A percentile compares a stretch with the other conserved stretches of the same genome.
Conservation (phyloP, 2,888 invertebrate genomes). For the Stenurella melanura region DNA sequence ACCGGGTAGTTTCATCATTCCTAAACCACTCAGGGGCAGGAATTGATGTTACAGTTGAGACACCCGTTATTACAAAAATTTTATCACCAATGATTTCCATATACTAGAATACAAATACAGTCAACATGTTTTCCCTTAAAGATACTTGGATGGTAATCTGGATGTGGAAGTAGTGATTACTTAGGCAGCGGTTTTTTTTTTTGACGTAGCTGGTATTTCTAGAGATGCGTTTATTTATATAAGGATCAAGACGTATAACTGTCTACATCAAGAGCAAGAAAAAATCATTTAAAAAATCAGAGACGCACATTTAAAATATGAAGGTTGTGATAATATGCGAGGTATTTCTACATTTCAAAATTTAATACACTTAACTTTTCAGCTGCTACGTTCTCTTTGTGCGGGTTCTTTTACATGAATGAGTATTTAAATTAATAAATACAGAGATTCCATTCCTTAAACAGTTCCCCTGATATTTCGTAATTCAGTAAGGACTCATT, state of each 20-base stretch:
- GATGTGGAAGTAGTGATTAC: no score
- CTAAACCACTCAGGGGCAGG: no score
- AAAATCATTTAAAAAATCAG: neutral
- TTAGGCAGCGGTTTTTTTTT: no score
- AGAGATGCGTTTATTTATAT: no score
- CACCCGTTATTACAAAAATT: no score
- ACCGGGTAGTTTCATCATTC: no score
- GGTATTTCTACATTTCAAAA: neutral
- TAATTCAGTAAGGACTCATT: slow-evolving; percentile 2
- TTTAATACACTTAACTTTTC: neutral
- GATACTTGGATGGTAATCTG: no score
- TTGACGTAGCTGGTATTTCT: no score
- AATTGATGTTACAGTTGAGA: no score
- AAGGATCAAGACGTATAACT: neutral
- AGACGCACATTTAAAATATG: neutral
- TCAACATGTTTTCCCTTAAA: no score
- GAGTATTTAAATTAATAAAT: neutral
- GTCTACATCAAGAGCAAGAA: neutral
- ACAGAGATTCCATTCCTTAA: neutral
- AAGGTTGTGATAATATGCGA: neutral
- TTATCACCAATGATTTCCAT: no score
- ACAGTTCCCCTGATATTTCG: neutral
- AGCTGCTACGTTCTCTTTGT: neutral
- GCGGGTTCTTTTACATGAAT: neutral
- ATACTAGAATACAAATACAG: no score